Percentiles rank a stretch among this genome's conserved stretches.
Conservation (phyloP, 2,888 invertebrate species). For the Eilema griseolum region DNA sequence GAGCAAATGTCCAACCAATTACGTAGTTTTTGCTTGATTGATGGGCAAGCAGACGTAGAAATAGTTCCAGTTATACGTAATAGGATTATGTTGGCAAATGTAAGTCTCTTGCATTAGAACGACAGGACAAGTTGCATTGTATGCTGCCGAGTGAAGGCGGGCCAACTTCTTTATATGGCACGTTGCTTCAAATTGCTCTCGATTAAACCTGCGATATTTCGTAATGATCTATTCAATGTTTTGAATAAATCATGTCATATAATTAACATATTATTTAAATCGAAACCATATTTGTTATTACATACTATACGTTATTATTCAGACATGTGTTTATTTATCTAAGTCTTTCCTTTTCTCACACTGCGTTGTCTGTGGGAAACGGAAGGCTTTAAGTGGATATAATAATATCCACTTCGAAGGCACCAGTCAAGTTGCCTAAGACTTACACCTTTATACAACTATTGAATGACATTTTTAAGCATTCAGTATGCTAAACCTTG, state of each 20-base stretch:
- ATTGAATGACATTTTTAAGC: no score
- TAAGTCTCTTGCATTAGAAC: constrained; percentile 20
- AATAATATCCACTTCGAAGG: no score
- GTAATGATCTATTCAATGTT: constrained; percentile 25
- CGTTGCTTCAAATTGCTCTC: constrained; percentile 41
- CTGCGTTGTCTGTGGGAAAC: background rate
- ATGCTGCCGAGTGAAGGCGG: constrained; percentile 45
- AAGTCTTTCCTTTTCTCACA: background rate
- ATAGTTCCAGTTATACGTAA: constrained; percentile 5
- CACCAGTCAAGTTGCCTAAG: background rate
- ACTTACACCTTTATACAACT: background rate
- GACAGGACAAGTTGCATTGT: constrained; percentile 55
- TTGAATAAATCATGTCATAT: constrained; percentile 24
- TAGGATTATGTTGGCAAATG: constrained; percentile 7
- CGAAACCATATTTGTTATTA: background rate
- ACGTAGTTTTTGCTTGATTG: background rate
- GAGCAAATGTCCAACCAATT: constrained; percentile 2
- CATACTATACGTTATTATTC: background rate
- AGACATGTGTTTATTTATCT: background rate
- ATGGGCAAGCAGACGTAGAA: background rate
- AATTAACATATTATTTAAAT: constrained; percentile 21
- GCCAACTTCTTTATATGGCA: constrained; percentile 47
- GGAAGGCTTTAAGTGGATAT: no score
- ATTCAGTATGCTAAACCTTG: no score
- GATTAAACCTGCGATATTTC: constrained; percentile 40